Base-by-base conservation (phyloP, 2,113 vertebrate species). In the Meles meles region DNA sequence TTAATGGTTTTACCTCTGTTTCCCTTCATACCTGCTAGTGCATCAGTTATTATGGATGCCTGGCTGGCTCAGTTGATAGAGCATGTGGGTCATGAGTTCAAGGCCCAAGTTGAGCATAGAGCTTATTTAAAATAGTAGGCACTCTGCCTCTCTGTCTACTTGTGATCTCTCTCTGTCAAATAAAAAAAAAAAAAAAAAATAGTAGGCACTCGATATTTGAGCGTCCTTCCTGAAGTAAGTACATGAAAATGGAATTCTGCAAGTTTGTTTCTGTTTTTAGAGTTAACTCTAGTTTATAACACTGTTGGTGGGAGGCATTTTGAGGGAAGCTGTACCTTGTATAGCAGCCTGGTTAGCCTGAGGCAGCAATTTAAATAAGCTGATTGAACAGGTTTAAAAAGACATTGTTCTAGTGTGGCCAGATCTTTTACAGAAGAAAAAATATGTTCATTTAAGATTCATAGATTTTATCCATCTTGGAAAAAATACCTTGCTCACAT, bases 391-490 rank as follows among this genome's bases (percentile, higher is more conserved):
- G n/a, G 23, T 96, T 96, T 52, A 76, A 72, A 96, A 39, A 61
- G 44, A 72, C 59, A 42, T 3, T 83, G 15, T 94, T 96, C 31
- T 94, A 49, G 52, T 52, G 42, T 91, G 79, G 71, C 34, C 59
- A 86, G 77, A 44, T 91, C 34, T 90, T 96, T 90, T 69, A 88
- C 13, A 88, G 85, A 97, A 88, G 44, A 90, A 97, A 74, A 42
- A 83, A 29, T 65, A 71, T 44, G 63, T 63, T 90, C 72, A 76
- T 85, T 74, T 88, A 93, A 94, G 69, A 81, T 27, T 47, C 31
- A 47, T 71, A 74, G 34, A 18, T 95, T 95, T 90, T 94, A 52
- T 81, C 13, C 25, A 39, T 89, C 47, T 91, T 94, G 71, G 85
- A 77, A 80, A 80, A 96, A 93, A 90, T 39, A 63, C 2, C 5